A percentile compares a stretch with the other conserved stretches of the same genome.
Conservation (phyloP, 2,113 vertebrate genomes). For the Colistium nudipinnis region DNA sequence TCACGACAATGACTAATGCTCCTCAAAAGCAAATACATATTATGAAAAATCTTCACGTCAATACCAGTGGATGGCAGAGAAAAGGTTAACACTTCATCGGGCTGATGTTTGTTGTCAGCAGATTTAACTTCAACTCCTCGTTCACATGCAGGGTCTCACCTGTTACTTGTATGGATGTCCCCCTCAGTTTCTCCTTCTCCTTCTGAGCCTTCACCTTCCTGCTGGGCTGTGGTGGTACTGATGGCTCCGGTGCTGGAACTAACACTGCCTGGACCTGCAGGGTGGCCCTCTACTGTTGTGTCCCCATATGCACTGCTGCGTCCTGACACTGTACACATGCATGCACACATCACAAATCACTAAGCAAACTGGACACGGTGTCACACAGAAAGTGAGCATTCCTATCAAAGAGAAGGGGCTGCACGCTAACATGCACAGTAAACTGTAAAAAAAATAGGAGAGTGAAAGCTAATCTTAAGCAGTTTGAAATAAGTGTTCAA, state of each 20-base stretch:
- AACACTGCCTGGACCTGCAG: slow-evolving; percentile 93
- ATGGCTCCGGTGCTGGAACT: slow-evolving; percentile 98
- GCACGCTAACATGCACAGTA: too few relatives aligned
- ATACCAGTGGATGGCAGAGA: background rate
- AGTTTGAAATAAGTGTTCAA: background rate
- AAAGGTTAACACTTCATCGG: background rate
- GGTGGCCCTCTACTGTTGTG: slow-evolving; percentile 90
- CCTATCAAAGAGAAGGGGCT: too few relatives aligned
- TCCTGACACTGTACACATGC: slow-evolving; percentile 88
- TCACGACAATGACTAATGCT: too few relatives aligned
- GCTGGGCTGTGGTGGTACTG: slow-evolving; percentile 95
- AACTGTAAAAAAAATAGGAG: too few relatives aligned
- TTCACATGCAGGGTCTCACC: slow-evolving; percentile 73
- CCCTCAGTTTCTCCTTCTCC: slow-evolving; percentile 93
- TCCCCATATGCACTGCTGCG: slow-evolving; percentile 98
- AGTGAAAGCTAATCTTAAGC: too few relatives aligned
- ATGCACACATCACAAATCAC: slow-evolving; percentile 18
- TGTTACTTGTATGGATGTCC: slow-evolving; percentile 95
- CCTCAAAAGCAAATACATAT: background rate
- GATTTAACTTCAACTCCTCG: background rate
- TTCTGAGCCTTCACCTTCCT: slow-evolving; percentile 95
- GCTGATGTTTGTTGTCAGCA: background rate
- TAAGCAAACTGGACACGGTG: background rate
- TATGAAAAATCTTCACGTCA: background rate
- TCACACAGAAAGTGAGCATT: background rate